Base-by-base conservation (phyloP, 2,888 invertebrate species). In the Lissonota sp. region DNA sequence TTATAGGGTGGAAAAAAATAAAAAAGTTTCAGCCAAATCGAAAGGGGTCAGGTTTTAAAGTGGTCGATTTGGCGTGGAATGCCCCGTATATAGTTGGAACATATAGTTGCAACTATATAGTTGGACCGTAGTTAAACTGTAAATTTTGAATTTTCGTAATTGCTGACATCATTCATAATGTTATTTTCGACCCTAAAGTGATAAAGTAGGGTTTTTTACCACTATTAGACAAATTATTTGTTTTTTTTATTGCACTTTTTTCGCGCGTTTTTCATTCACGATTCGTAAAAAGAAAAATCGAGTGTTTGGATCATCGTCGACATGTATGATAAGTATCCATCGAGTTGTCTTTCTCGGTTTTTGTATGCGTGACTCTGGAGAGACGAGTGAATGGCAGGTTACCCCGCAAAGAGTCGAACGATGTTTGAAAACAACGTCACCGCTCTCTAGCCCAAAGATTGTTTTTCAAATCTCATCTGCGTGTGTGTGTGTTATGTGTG, bases 371-470 rank as follows among this genome's bases (percentile, higher is more conserved):
- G 60, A 49, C 57, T 53, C 49, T 57, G 78, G 58, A 49, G 69
- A 77, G 83, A 82, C 70, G 72, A 67, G 69, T 83, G 84, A 81
- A 83, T 85, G 84, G 81, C 84, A 84, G 84, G 80, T 69, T 84
- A 84, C 66, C 79, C 73, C 79, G 84, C 81, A 76, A 78, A 83
- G 79, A 84, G 82, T 80, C 77, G 73, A 69, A 76, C 82, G 79
- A 80, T 85, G 85, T 85, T 85, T 85, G 84, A 83, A 84, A 84
- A 85, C 84, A 85, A 84, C 81, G 85, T 85, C 85, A 84, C 75
- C 67, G 60, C 67, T 72, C 80, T 78, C 57, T 58, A 53, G 76
- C 49, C 82, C 79, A 82, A 83, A 84, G 81, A 84, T 83, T 84
- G 79, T 84, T 85, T 85, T 85, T 85, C 81, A 81, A 84, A 84